Evolutionary conservation across 2,888 invertebrate genomes (phyloP).

Genomic region (Cryptosula pallasiana): DNA sequence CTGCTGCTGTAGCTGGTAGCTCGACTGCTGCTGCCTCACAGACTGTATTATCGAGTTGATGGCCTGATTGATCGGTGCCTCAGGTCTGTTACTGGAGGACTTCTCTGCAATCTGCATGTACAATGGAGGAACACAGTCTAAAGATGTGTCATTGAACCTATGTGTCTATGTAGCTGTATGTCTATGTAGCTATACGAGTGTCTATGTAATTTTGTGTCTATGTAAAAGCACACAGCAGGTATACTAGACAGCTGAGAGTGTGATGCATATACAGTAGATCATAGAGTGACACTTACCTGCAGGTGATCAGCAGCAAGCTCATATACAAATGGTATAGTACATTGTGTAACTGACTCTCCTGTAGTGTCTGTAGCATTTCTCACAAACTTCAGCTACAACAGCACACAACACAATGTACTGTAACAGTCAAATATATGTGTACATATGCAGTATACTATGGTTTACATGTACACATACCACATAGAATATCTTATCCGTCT

Average conservation of each 20-base stretch:
- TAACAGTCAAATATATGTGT: background rate
- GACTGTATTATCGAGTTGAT: background rate
- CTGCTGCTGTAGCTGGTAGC: conserved; percentile 14
- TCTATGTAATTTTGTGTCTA: background rate
- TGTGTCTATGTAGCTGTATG: too few species aligned
- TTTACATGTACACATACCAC: background rate
- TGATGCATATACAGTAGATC: background rate
- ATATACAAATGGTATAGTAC: conserved; percentile 1
- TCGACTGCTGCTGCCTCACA: conserved; percentile 3
- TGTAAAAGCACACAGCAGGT: background rate
- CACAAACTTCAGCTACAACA: conserved; percentile 10
- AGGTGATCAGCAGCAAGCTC: background rate
- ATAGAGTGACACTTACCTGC: background rate
- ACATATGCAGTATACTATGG: background rate
- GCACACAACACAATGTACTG: background rate
- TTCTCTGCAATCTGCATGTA: conserved; percentile 1
- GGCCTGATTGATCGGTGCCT: background rate
- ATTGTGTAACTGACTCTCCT: background rate
- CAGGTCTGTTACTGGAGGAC: conserved; percentile 16
- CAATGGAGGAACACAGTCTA: too few species aligned
- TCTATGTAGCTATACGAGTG: too few species aligned
- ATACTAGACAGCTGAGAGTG: background rate
- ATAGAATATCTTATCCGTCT: conserved; percentile 14
- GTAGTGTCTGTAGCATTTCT: background rate
- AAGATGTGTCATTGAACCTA: too few species aligned